These are phyloP conservation scores for Dexiosoma caninum DNA, from an alignment of 2,888 invertebrate genomes.

Conservation along the genomic window DNA sequence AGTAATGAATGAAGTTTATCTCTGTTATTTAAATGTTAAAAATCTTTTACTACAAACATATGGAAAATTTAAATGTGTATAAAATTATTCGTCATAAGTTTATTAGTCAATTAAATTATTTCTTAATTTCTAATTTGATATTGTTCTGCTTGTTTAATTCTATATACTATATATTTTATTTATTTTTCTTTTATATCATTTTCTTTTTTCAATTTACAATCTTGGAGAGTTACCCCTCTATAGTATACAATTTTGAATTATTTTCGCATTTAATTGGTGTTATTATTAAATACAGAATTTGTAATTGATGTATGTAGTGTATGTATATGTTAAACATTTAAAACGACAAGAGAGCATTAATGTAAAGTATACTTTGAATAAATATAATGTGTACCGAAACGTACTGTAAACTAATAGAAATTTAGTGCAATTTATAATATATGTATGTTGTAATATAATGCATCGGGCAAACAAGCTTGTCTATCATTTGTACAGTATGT, in stretches of 20 bases:
- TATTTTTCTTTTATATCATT: background rate
- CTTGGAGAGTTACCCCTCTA: too few relatives aligned
- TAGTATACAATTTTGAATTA: too few relatives aligned
- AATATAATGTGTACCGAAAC: conserved; percentile 55
- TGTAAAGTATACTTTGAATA: conserved; percentile 37
- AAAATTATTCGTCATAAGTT: background rate
- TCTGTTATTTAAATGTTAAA: conserved; percentile 19
- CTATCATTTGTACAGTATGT: too few relatives aligned
- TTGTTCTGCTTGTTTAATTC: too few relatives aligned
- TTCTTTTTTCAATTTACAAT: background rate
- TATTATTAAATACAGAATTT: conserved; percentile 11
- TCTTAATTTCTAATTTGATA: background rate
- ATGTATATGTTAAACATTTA: conserved; percentile 24
- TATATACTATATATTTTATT: too few relatives aligned
- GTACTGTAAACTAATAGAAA: conserved; percentile 47
- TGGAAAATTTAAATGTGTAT: conserved; percentile 5
- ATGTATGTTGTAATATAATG: too few relatives aligned
- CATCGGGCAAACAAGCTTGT: too few relatives aligned
- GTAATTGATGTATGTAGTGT: conserved; percentile 23
- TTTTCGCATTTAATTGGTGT: conserved; percentile 15
- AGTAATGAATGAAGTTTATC: background rate
- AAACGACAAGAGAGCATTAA: conserved; percentile 16
- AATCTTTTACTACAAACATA: conserved; percentile 28
- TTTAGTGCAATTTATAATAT: too few relatives aligned
- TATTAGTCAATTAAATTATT: conserved; percentile 3